Base-by-base conservation (phyloP, 2,888 invertebrate genomes). In the Dorcus hopei region DNA sequence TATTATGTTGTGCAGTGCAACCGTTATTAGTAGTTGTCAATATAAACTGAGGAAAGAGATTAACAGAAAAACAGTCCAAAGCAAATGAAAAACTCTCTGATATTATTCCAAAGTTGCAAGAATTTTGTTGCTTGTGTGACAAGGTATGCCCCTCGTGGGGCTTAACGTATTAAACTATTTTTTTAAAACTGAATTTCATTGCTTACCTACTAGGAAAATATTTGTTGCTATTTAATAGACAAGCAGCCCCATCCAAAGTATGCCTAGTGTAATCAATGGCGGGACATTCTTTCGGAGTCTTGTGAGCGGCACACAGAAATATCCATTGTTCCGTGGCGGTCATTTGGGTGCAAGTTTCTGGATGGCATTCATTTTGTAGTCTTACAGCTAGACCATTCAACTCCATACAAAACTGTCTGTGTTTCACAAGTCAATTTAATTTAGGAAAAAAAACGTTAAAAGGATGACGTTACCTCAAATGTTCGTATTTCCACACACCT, bases 311-410 rank as follows among this genome's bases (percentile, higher is more conserved):
- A 83, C 99, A 99, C 54, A 99, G 82, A 80, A 99, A 99, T 79
- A 99, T 99, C 99, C 99, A 99, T 75, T 99, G 98, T 80, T 99
- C 98, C 33, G 99, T 99, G 38, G 99, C 99, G 47, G 98, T 99
- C 99, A 99, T 99, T 81, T 99, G 98, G 61, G 93, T 95, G 79
- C 99, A 99, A 19, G 92, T 95, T 72, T 95, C 93, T 41, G 98
- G 97, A 74, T 94, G 92, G 78, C 99, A 99, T 79, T 98, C 97
- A 65, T 88, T 88, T 82, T 98, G 98, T 65, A 99, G 82, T 74
- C 93, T 87, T 0, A 99, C 97, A 49, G 98, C 97, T 68, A 99
- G 81, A n/a, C 97, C 97, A 82, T 99, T 99, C 50, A 99, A 80
- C 80, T 99, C 98, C 95, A 99, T 97, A 77, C 98, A 99, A 80